Percentiles rank a stretch among this genome's conserved stretches.
These are phyloP conservation scores for Callaeas wilsoni DNA, from an alignment of 2,113 vertebrate species.

Conservation along the genomic window DNA sequence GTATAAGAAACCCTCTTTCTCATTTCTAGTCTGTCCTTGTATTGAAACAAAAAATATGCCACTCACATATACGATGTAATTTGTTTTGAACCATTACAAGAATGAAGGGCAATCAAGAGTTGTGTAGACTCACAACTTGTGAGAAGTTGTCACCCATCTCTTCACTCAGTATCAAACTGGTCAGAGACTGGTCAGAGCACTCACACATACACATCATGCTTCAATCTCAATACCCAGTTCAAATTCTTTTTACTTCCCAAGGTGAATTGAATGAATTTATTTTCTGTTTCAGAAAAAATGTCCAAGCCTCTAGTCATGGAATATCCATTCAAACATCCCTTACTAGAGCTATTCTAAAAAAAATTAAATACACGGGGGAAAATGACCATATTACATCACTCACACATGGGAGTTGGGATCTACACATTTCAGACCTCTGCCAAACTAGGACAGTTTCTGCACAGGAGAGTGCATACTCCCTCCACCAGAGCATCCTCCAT, in stretches of 20 bases:
- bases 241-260: not conserved
- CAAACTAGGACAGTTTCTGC: not conserved
- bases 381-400: not conserved
- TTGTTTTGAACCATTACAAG: not conserved
- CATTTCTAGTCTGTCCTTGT: not conserved
- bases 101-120: not conserved
- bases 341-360: not conserved
- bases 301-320: not conserved
- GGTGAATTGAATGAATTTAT: not conserved
- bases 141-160: not conserved
- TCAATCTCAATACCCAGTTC: not conserved
- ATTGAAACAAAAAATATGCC: not conserved
- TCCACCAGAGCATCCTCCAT: not conserved
- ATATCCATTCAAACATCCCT: not conserved
- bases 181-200: not conserved
- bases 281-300: not conserved
- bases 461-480: not conserved
- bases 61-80: not conserved
- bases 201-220: accelerated
- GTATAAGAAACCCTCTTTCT: not conserved
- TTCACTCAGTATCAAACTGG: not conserved
- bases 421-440: not conserved
- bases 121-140: not conserved
- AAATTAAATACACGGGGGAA: not conserved
- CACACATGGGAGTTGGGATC: not conserved